Evolutionary conservation across 2,888 invertebrate genomes (phyloP), one percentile per base, ranked within the genome.

Genomic region (Aradus depressus): DNA sequence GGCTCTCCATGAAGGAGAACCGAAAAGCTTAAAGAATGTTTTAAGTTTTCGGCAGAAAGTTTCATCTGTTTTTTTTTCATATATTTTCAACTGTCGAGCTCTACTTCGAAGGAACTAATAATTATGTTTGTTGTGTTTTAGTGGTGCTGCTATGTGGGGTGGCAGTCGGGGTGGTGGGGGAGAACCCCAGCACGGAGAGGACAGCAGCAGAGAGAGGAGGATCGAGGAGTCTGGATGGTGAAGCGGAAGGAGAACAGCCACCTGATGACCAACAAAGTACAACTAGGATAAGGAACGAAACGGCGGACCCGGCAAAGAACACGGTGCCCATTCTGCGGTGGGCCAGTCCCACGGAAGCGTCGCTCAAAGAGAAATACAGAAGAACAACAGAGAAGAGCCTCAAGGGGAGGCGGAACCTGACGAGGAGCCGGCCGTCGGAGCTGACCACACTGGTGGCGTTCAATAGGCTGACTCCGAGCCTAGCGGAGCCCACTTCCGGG

Each of bases 261-360:
- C 50, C 50, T 50, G 50, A 50, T 50, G 50, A 50, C 18, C 37
- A 35, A 23, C 32, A 41, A 50, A 50, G 50, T 50, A 50, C 50
- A 50, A 50, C 31, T 43, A 42, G 50, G 42, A 32, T 42, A 31
- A 50, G 34, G 31, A 50, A 50, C 28, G 34, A 42, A 32, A 50
- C 42, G 3, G 41, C 43, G 42, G 50, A 50, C 42, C 32, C 43
- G 32, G 41, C 50, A 6, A 28, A 35, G 19, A 50, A 50, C 25
- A 50, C 50, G 16, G 50, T 50, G 42, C 50, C 50, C 8, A 43
- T 42, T 32, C 35, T 42, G 12, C 23, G 25, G 16, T 41, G 31
- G 18, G 31, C 49, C 19, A 32, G 19, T 26, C 35, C 50, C 2
- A 50, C 50, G 4, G 50, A 42, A 26, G 23, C 41, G 22, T 39